phyloP scores from a whole-genome alignment of 1,140 invertebrate species.

The Aradophagus sp. region DNA sequence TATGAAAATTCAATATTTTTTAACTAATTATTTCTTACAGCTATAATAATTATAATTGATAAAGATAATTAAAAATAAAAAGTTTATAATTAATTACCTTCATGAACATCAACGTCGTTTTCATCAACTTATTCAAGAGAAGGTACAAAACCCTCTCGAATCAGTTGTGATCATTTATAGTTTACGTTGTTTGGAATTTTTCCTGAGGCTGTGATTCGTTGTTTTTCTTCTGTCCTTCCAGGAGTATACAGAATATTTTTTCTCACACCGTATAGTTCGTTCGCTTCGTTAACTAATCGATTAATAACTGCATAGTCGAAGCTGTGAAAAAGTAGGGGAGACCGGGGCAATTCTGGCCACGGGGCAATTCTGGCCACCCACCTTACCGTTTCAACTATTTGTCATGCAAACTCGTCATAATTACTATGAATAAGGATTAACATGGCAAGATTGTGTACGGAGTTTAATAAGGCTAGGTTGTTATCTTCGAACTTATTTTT shows the following conservation, averaged over 20 bases:
- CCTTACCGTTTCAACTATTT: no score
- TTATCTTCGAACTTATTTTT: no score
- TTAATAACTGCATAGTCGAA: conserved; percentile 14
- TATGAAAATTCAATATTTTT: no score
- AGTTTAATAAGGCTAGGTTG: no score
- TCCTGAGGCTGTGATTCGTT: conserved; percentile 7
- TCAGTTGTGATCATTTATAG: conserved; percentile 8
- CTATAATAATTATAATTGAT: not conserved
- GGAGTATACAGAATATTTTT: conserved; percentile 9
- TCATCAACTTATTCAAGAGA: conserved; percentile 5
- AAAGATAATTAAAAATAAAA: not conserved
- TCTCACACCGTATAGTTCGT: conserved; percentile 2
- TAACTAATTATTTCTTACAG: no score
- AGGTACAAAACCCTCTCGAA: conserved; percentile 7
- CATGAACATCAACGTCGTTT: conserved; percentile 2
- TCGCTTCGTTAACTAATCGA: conserved; percentile 2
- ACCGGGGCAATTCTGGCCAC: no score
- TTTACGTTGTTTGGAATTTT: conserved; percentile 7
- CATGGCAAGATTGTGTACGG: no score
- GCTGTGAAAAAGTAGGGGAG: no score
- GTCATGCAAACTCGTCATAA: no score
- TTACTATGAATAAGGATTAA: no score
- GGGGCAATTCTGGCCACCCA: no score
- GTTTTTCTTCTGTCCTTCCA: conserved; percentile 4
- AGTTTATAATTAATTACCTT: conserved; percentile 1